These are phyloP conservation scores for Drosophila ochracea DNA, from an alignment of 2,888 invertebrate genomes.

Conservation along the genomic window DNA sequence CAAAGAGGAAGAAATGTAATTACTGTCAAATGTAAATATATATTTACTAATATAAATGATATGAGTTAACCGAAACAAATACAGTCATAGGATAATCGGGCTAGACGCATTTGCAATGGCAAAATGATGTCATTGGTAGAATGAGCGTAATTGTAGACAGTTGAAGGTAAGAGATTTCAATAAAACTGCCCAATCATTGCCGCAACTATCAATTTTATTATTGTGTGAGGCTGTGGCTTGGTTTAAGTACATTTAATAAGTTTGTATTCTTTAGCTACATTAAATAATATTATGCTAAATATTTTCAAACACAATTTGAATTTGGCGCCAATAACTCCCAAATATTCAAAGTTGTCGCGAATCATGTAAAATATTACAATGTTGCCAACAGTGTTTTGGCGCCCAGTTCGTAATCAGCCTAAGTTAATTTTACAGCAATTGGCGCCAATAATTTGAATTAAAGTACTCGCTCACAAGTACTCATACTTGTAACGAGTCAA, in stretches of 20 bases:
- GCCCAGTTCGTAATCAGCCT: too few relatives aligned
- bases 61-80: not conserved
- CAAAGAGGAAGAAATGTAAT: not conserved
- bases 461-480: conserved; percentile 9
- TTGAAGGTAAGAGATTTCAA: not conserved
- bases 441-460: conserved; percentile 20
- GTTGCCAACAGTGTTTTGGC: conserved; percentile 2
- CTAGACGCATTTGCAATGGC: not conserved
- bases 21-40: not conserved
- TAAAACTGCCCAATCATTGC: not conserved
- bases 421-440: not conserved
- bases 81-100: not conserved
- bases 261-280: not conserved
- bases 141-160: not conserved
- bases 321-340: conserved; percentile 13
- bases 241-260: not conserved
- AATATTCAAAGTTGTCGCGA: conserved; percentile 1
- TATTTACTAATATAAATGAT: not conserved
- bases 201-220: not conserved
- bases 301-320: not conserved
- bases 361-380: not conserved
- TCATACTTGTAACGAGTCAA: conserved; percentile 17
- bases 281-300: not conserved
- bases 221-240: not conserved
- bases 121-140: not conserved